Evolutionary conservation across 2,113 vertebrate species (phyloP).

Genomic region (Nannospalax galili): DNA sequence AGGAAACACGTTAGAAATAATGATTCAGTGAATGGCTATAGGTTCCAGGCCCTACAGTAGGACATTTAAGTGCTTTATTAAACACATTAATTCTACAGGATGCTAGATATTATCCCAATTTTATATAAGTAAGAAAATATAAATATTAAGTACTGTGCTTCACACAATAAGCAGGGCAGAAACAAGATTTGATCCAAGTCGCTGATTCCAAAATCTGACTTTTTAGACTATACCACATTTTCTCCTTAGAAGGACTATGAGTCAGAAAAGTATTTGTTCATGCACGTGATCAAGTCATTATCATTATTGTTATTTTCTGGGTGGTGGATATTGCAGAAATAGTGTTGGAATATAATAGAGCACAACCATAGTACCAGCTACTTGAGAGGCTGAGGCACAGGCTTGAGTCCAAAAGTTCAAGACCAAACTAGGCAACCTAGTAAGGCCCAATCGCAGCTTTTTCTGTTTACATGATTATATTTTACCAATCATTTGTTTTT

Average conservation of each 20-base stretch:
- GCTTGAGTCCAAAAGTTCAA: background rate
- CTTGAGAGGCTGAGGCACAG: background rate
- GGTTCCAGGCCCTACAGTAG: background rate
- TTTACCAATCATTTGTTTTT: constrained; percentile 47
- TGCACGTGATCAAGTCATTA: background rate
- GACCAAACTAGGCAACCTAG: background rate
- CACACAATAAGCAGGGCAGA: background rate
- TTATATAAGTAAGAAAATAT: constrained; percentile 31
- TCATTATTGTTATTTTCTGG: background rate
- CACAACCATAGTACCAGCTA: background rate
- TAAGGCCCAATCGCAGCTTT: background rate
- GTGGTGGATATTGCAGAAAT: background rate
- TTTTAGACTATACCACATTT: background rate
- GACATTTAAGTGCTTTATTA: background rate
- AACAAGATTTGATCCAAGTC: background rate
- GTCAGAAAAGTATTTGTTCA: background rate
- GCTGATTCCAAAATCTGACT: background rate
- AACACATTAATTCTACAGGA: background rate
- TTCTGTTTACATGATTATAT: background rate
- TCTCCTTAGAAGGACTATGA: constrained; percentile 25
- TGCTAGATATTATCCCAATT: background rate
- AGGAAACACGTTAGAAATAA: constrained; percentile 17
- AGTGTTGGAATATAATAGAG: constrained; percentile 20
- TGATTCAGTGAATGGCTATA: background rate
- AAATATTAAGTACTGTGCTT: background rate